Conservation (phyloP, 2,113 vertebrate species). For the Otus sunia region DNA sequence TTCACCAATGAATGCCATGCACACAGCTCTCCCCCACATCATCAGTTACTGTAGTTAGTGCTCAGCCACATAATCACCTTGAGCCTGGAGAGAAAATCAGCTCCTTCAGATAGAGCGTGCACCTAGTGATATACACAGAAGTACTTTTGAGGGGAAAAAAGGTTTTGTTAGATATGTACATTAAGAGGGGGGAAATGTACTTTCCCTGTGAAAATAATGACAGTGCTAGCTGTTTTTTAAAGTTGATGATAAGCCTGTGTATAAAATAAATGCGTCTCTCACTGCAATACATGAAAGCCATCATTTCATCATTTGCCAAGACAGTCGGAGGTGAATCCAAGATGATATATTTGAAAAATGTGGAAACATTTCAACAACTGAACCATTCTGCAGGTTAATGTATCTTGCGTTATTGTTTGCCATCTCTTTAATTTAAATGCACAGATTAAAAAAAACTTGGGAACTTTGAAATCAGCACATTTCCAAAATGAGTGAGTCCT, state of each 20-base stretch:
- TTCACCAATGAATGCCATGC: neutral
- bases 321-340: neutral
- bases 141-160: neutral
- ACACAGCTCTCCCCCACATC: neutral
- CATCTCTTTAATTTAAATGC: neutral
- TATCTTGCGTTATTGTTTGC: neutral
- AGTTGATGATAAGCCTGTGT: neutral
- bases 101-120: neutral
- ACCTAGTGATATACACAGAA: neutral
- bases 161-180: neutral
- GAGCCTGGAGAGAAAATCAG: neutral
- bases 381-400: neutral
- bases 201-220: neutral
- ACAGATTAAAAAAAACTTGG: conserved; percentile 19
- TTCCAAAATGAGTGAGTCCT: conserved; percentile 4
- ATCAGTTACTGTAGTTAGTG: neutral
- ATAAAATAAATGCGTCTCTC: conserved; percentile 53
- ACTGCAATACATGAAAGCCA: neutral
- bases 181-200: neutral
- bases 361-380: neutral
- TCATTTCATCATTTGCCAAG: neutral
- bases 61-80: neutral
- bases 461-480: neutral
- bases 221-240: conserved; percentile 3
- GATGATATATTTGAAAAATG: neutral